Conservation (phyloP, 2,888 invertebrate species). For the Pyralis farinalis region DNA sequence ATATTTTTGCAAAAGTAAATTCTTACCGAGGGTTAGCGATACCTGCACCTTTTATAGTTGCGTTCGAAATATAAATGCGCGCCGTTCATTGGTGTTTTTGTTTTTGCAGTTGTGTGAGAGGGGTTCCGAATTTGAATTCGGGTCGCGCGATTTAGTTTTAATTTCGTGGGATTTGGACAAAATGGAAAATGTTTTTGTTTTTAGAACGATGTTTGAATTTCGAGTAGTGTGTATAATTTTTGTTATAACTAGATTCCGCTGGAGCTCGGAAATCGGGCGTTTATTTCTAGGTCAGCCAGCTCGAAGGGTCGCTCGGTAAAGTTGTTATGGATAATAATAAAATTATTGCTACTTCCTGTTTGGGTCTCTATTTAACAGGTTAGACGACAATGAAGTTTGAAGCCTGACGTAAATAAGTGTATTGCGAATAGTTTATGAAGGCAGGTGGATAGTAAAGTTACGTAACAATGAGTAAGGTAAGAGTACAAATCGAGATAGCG, state of each 20-base stretch:
- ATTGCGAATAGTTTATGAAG: no score
- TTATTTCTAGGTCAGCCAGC: constrained; percentile 1
- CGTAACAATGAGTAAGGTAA: no score
- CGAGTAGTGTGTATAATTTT: constrained; percentile 14
- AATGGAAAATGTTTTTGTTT: constrained; percentile 55
- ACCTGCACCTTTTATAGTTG: constrained; percentile 64
- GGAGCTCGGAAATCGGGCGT: neutral
- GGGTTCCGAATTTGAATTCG: constrained; percentile 63
- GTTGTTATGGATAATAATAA: neutral
- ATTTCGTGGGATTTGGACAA: constrained; percentile 59
- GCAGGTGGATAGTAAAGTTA: no score
- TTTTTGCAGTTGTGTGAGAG: constrained; percentile 54
- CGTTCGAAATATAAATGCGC: constrained; percentile 58
- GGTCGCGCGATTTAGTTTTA: constrained; percentile 77
- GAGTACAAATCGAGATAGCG: no score
- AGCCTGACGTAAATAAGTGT: no score
- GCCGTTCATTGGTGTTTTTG: constrained; percentile 63
- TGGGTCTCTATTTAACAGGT: neutral
- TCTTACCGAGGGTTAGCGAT: constrained; percentile 74
- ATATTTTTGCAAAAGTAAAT: constrained; percentile 75
- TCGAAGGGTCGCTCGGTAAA: neutral
- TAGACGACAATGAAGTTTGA: no score
- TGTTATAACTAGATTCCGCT: neutral
- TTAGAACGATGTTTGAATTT: constrained; percentile 38
- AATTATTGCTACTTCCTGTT: neutral